phyloP scores from a whole-genome alignment of 2,797 vertebrate genomes.

The Petrocephalus sullivani region DNA sequence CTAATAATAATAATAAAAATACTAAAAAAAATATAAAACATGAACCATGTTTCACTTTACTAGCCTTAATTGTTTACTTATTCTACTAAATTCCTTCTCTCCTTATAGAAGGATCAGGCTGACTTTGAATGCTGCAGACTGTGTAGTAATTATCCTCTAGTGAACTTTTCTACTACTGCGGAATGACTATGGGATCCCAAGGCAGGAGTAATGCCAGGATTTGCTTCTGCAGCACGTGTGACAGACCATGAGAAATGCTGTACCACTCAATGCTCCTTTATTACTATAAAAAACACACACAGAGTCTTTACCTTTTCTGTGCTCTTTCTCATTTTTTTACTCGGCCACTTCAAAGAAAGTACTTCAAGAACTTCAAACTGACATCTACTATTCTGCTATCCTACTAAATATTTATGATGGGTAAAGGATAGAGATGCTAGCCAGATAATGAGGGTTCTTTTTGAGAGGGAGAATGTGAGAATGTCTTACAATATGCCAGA shows the following conservation, averaged over 20 bases:
- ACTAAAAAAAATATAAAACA: neutral
- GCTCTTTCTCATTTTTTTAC: neutral
- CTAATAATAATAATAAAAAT: neutral
- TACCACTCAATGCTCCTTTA: constrained; percentile 20
- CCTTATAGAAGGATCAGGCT: constrained; percentile 51
- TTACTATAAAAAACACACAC: constrained; percentile 18
- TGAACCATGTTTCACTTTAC: neutral
- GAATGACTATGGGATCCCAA: constrained; percentile 17
- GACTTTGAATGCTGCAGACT: constrained; percentile 54
- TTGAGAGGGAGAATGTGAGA: neutral
- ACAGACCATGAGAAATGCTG: constrained; percentile 23
- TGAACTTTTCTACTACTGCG: neutral
- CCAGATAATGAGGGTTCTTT: neutral
- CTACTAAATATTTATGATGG: constrained; percentile 22
- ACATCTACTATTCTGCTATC: neutral
- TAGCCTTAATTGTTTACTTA: neutral
- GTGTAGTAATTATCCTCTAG: neutral
- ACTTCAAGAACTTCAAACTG: constrained; percentile 12
- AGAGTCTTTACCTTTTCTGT: neutral
- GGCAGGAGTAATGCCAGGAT: constrained; percentile 33
- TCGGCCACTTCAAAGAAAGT: constrained; percentile 7
- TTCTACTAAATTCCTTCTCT: constrained; percentile 42
- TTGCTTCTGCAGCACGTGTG: constrained; percentile 32
- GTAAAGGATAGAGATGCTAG: neutral
- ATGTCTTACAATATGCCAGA: neutral